Evolutionary conservation across 1,140 invertebrate species (phyloP), one percentile per base, ranked within the genome.

Genomic region (Harlomillsia oculata): DNA sequence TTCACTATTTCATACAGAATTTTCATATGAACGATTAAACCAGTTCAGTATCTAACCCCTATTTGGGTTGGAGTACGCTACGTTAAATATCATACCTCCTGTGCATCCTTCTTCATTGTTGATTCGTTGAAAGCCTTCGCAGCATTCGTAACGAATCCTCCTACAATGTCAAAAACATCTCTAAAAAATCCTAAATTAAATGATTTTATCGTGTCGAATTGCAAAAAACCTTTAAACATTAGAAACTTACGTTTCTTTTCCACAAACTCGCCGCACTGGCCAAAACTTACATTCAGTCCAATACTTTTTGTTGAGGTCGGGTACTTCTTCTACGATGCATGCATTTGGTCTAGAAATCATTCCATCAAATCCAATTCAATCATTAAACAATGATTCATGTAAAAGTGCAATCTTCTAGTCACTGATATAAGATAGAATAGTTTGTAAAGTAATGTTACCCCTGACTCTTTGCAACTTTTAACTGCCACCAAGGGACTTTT

Each of bases 221-320:
- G 30, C 36, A 13, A 21, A 13, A 39, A 57, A 48, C 16, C n/a
- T n/a, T n/a, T n/a, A n/a, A 54, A 37, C 21, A 16, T 54, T 53
- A 43, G 30, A 20, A 37, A 69, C 71, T 73, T 67, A 74, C 74
- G 74, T 71, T 66, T 73, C 71, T 34, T 68, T 65, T 29, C 72
- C 74, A 49, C 75, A 77, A 18, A 77, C 72, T 64, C 72, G 69
- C 34, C 74, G 60, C 8, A 68, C 68, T 39, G 69, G 69, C 72
- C 74, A 76, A 43, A 74, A 74, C 48, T 74, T 73, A 64, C 74
- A 76, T 58, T 76, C 75, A 2, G 75, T 75, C 67, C 70, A 77
- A 43, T 74, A 73, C 36, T 70, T 71, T 32, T 69, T 67, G 41
- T 68, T 68, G 3, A 67, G 71, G 1, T 72, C 72, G 0, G 72